Evolutionary conservation across 2,888 invertebrate species (phyloP).

Genomic region (Lasioglossum leucozonium): DNA sequence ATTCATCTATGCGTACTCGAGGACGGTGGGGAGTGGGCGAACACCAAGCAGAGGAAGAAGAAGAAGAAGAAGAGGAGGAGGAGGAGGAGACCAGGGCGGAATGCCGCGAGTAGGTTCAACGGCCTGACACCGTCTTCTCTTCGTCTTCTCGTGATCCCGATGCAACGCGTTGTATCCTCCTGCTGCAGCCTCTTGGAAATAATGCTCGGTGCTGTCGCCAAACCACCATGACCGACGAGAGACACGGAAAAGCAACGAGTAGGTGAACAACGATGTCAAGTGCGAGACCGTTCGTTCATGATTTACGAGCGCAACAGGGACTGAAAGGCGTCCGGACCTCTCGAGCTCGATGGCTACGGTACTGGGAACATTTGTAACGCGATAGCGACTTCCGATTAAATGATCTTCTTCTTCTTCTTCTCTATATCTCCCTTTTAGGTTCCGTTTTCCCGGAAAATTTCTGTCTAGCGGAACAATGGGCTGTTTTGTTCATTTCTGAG

Average conservation of each 20-base stretch:
- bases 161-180: conserved; percentile 39
- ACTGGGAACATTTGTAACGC: conserved; percentile 17
- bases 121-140: conserved; percentile 69
- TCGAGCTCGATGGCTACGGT: not conserved
- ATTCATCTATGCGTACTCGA: conserved; percentile 72
- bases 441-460: not conserved
- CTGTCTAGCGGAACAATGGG: not conserved
- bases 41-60: not conserved
- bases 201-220: conserved; percentile 70
- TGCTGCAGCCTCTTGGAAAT: conserved; percentile 60
- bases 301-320: conserved; percentile 42
- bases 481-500: not conserved
- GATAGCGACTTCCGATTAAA: conserved; percentile 28
- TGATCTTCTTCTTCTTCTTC: not conserved
- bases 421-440: not conserved
- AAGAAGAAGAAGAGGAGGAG: not conserved
- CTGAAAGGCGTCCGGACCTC: not conserved
- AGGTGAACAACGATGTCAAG: conserved; percentile 53
- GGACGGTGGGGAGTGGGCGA: conserved; percentile 25
- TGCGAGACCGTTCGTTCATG: conserved; percentile 44
- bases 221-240: conserved; percentile 42
- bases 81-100: conserved; percentile 60
- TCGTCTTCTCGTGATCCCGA: conserved; percentile 61
- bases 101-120: conserved; percentile 78
- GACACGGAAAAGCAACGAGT: conserved; percentile 49